phyloP scores from a whole-genome alignment of 1,140 invertebrate species.

The Gryon sp. region DNA sequence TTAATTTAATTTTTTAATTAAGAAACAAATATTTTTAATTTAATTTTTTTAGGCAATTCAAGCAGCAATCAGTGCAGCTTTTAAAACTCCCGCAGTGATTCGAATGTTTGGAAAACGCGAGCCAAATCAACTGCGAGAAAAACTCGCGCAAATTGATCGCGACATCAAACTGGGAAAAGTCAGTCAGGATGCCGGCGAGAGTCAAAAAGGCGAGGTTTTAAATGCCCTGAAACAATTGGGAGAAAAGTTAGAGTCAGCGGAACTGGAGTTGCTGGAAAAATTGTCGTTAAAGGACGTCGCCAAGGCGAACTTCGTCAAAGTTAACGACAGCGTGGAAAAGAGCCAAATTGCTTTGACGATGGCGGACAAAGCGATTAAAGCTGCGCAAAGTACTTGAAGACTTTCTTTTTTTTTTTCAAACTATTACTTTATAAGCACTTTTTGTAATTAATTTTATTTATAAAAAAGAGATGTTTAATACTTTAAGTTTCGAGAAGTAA shows the following conservation, averaged over 20 bases:
- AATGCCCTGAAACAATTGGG: slow-evolving; percentile 85
- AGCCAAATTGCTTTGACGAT: slow-evolving; percentile 44
- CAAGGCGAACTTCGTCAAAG: slow-evolving; percentile 81
- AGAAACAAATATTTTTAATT: background rate
- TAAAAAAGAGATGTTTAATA: too few species aligned
- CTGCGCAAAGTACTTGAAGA: slow-evolving; percentile 36
- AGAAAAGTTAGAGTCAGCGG: slow-evolving; percentile 82
- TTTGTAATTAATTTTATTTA: background rate
- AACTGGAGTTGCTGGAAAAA: slow-evolving; percentile 82
- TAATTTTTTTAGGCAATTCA: slow-evolving; percentile 83
- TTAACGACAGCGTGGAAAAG: slow-evolving; percentile 78
- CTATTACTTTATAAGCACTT: background rate
- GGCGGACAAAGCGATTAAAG: slow-evolving; percentile 44
- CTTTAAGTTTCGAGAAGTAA: too few species aligned
- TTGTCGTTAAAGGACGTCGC: slow-evolving; percentile 74
- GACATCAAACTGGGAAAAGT: slow-evolving; percentile 81
- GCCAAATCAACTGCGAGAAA: slow-evolving; percentile 84
- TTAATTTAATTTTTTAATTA: slow-evolving; percentile 8
- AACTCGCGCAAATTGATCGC: slow-evolving; percentile 81
- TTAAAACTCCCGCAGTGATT: slow-evolving; percentile 89
- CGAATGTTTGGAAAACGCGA: slow-evolving; percentile 88
- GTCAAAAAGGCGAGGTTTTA: slow-evolving; percentile 82
- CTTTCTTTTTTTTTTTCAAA: background rate
- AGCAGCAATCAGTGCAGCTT: slow-evolving; percentile 88
- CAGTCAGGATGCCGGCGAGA: slow-evolving; percentile 70